Percentiles rank a stretch among this genome's conserved stretches.
Evolutionary conservation across 2,888 invertebrate species (phyloP).

Genomic region (Erpobdella octoculata): DNA sequence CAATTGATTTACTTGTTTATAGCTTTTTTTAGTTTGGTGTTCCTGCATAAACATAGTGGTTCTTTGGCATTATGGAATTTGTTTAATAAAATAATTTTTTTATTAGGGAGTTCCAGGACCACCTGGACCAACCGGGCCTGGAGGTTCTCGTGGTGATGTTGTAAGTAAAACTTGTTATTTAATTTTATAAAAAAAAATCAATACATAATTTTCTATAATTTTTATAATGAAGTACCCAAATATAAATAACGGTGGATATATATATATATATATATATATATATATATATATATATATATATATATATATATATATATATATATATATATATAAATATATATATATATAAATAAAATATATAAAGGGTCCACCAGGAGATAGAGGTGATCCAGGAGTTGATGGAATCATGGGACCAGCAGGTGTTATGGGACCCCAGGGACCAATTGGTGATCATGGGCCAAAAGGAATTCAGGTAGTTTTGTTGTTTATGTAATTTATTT

Average conservation of each 20-base stretch:
- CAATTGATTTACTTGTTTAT: too few species aligned
- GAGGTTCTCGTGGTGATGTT: constrained; percentile 40
- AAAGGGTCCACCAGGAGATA: constrained; percentile 26
- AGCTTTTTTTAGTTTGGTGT: too few species aligned
- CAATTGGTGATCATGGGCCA: constrained; percentile 30
- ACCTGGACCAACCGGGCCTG: constrained; percentile 29
- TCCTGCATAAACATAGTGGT: too few species aligned
- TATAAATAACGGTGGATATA: too few species aligned
- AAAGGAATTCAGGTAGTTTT: constrained; percentile 31
- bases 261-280: too few species aligned
- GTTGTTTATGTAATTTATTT: background rate
- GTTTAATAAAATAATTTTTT: background rate
- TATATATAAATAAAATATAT: too few species aligned
- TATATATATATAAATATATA: too few species aligned
- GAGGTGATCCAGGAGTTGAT: constrained; percentile 31
- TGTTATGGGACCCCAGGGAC: constrained; percentile 16
- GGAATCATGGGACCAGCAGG: constrained; percentile 33
- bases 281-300: too few species aligned
- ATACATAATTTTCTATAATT: background rate
- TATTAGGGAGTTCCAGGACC: constrained; percentile 39
- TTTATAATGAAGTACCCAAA: background rate
- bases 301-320: too few species aligned
- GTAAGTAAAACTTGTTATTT: constrained; percentile 8
- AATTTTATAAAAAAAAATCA: background rate
- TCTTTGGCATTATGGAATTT: too few species aligned